Evolutionary conservation across 2,888 invertebrate genomes (phyloP), one percentile per base, ranked within the genome.

Genomic region (Cacoxenus indagator): DNA sequence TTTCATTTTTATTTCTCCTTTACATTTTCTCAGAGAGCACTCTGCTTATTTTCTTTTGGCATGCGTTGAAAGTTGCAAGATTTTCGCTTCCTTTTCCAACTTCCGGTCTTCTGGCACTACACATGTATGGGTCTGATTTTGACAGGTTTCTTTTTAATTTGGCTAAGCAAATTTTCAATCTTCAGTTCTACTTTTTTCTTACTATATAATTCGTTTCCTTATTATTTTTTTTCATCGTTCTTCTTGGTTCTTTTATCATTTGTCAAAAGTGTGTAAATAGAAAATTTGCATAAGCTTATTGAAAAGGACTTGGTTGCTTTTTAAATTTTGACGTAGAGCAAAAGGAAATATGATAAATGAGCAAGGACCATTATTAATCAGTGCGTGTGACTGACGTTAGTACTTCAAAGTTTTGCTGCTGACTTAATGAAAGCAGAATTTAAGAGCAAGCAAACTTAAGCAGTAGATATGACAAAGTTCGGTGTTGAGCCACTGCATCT

Each of bases 241-340:
- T 24, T 46, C 22, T 62, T 70, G 73, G 79, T 17, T 76, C 81
- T 67, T 73, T 80, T 77, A 76, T 82, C 82, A 80, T 80, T 82
- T 80, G 82, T 82, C 78, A 82, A 76, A 71, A 73, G 71, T 67
- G 66, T 67, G 70, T 71, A 75, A 82, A 82, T 81, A 80, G 78
- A 80, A 80, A 80, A 82, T 80, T 82, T 81, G 77, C 82, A 80
- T 80, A 80, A 81, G 78, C 82, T 80, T 80, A 82, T 80, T 79
- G 80, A 77, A 79, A 75, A 69, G 73, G 74, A 69, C 76, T 37
- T 37, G 37, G 37, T 37, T 37, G 14, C 37, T 37, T 37, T 14
- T 8, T 37, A 11, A 11, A 37, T 11, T 14, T 2, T 37, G 37
- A 8, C 37, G 5, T 14, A 37, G 14, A 37, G 37, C 31, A 4